Conservation (phyloP, 1,140 invertebrate genomes). For the Drosophila watanabei region DNA sequence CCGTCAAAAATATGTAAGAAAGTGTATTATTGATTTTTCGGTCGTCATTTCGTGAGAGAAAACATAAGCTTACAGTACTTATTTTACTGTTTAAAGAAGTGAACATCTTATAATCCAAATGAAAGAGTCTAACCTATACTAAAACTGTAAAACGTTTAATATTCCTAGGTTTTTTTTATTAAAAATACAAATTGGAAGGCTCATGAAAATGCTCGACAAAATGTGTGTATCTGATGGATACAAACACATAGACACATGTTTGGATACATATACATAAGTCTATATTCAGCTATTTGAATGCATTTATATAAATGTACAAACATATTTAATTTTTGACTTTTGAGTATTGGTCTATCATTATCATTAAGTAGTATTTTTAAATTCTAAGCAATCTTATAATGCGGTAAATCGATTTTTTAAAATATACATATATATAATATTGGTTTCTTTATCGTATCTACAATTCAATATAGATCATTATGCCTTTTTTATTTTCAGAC, state of each 20-base stretch:
- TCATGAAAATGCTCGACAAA: slow-evolving; percentile 30
- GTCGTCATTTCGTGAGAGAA: background rate
- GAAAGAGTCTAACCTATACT: background rate
- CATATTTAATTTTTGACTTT: background rate
- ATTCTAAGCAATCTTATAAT: background rate
- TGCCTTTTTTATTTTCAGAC: background rate
- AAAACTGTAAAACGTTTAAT: background rate
- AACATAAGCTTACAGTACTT: background rate
- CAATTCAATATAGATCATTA: background rate
- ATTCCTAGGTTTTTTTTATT: background rate
- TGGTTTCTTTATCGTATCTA: background rate
- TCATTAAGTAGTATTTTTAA: background rate
- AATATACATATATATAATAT: background rate
- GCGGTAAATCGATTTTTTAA: background rate
- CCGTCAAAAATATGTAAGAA: slow-evolving; percentile 18
- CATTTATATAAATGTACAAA: background rate
- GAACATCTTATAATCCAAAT: background rate
- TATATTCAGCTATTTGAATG: slow-evolving; percentile 4
- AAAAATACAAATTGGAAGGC: background rate
- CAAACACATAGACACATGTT: slow-evolving; percentile 27
- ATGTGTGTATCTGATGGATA: slow-evolving; percentile 70
- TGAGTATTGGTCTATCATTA: background rate
- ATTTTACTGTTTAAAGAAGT: background rate
- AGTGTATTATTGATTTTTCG: slow-evolving; percentile 21
- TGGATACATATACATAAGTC: slow-evolving; percentile 1